A percentile compares a stretch with the other conserved stretches of the same genome.
Evolutionary conservation across 2,888 invertebrate species (phyloP).

Genomic region (Lithophane socia): DNA sequence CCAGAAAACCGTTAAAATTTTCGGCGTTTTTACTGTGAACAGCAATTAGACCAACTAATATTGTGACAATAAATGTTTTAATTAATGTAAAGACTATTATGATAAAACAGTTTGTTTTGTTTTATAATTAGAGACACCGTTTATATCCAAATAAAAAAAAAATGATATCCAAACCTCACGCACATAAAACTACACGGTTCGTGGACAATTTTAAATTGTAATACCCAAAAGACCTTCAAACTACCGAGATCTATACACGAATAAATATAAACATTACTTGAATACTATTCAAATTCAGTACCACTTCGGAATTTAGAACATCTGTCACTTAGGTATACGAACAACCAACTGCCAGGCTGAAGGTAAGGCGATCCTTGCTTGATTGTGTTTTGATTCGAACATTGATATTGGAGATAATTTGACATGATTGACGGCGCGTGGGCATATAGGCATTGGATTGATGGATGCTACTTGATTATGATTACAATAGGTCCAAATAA

Average conservation of each 20-base stretch:
- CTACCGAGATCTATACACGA: constrained; percentile 4
- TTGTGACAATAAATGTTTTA: too few species aligned
- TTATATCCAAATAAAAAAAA: background rate
- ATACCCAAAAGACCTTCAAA: constrained; percentile 27
- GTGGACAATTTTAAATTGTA: constrained; percentile 17
- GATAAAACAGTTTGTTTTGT: too few species aligned
- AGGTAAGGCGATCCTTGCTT: constrained; percentile 32
- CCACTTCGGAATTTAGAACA: constrained; percentile 38
- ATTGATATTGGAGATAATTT: constrained; percentile 26
- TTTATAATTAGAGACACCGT: too few species aligned
- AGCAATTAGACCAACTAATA: background rate
- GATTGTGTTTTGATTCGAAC: constrained; percentile 25
- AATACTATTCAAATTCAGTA: constrained; percentile 37
- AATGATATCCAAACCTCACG: background rate
- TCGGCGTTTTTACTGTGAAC: background rate
- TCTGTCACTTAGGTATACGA: constrained; percentile 16
- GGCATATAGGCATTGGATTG: constrained; percentile 43
- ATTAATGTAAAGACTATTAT: too few species aligned
- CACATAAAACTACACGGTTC: background rate
- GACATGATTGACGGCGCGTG: constrained; percentile 64
- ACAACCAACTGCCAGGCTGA: constrained; percentile 2
- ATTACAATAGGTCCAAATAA: constrained; percentile 32
- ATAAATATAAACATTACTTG: constrained; percentile 20
- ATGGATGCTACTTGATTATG: constrained; percentile 30
- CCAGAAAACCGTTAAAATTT: background rate